phyloP scores from a whole-genome alignment of 2,113 vertebrate genomes.

The Scolopax mira region DNA sequence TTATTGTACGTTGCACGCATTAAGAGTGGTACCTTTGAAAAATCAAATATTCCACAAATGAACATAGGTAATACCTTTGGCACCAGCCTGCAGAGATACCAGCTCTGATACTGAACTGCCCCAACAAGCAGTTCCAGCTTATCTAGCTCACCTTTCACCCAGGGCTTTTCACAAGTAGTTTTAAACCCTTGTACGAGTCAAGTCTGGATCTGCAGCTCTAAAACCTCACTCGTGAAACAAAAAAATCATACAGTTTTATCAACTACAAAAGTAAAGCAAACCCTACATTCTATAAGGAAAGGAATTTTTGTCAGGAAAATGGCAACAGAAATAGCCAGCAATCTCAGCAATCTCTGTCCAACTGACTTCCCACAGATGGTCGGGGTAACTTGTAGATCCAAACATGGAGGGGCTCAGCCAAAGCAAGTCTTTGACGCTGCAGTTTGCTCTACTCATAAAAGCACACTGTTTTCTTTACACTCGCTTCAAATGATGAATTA shows the following conservation, averaged over 20 bases:
- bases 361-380: background rate
- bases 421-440: background rate
- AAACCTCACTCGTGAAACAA: background rate
- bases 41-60: background rate
- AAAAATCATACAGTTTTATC: background rate
- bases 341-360: background rate
- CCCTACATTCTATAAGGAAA: background rate
- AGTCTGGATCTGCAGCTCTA: background rate
- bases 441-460: background rate
- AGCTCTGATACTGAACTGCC: background rate
- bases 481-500: background rate
- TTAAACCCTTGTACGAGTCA: background rate
- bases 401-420: background rate
- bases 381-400: background rate
- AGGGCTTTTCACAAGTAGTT: background rate
- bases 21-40: background rate
- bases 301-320: background rate
- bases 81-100: background rate
- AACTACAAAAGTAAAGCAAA: background rate
- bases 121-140: slow-evolving; percentile 18
- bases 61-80: background rate
- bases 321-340: background rate
- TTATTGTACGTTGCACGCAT: background rate
- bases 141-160: background rate
- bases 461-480: background rate